Evolutionary conservation across 2,888 invertebrate species (phyloP).

Genomic region (Heliconius aoede): DNA sequence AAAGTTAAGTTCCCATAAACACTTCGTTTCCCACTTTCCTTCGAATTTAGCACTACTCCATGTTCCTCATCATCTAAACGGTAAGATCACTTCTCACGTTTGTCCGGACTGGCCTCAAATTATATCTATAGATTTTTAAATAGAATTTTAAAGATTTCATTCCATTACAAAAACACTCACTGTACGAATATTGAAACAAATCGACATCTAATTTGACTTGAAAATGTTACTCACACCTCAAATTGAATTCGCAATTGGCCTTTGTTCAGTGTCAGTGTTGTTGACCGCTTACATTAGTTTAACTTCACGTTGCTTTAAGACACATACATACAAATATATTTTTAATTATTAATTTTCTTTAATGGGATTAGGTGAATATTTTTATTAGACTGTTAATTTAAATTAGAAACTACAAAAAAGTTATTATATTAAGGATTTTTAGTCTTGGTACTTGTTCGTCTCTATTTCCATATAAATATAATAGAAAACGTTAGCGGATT

Average conservation of each 20-base stretch:
- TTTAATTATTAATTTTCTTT: not conserved
- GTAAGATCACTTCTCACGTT: too few species aligned
- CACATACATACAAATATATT: not conserved
- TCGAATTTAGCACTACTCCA: too few species aligned
- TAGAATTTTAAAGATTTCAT: not conserved
- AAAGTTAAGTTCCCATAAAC: too few species aligned
- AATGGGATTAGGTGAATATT: not conserved
- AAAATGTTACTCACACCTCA: conserved; percentile 36
- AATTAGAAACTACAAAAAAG: not conserved
- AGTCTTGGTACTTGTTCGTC: too few species aligned
- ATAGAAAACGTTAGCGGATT: too few species aligned
- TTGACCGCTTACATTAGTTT: conserved; percentile 34
- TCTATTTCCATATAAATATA: too few species aligned
- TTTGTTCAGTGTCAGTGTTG: conserved; percentile 38
- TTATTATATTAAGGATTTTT: too few species aligned
- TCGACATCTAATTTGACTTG: conserved; percentile 20
- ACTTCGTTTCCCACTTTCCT: too few species aligned
- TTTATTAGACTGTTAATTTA: not conserved
- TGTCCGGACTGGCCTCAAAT: too few species aligned
- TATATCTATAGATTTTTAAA: not conserved
- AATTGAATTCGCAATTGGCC: conserved; percentile 21
- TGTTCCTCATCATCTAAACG: too few species aligned
- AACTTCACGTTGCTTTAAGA: not conserved
- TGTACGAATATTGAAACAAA: conserved; percentile 13
- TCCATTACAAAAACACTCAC: not conserved